A percentile compares a stretch with the other conserved stretches of the same genome.
Evolutionary conservation across 2,113 vertebrate genomes (phyloP).

Genomic region (Hippocampus abdominalis): DNA sequence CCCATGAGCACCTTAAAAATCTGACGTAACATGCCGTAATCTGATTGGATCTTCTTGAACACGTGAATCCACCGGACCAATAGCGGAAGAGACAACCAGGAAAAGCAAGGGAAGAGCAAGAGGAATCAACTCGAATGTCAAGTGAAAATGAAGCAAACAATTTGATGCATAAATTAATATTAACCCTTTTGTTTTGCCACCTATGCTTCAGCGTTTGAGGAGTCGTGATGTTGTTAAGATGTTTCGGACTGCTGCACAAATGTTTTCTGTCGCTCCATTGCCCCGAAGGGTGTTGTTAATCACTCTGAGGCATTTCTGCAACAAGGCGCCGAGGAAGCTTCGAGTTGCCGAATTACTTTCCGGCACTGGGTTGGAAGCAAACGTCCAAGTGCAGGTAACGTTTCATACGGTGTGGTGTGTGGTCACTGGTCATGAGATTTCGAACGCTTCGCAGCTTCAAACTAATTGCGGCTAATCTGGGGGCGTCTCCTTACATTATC

Average conservation of each 20-base stretch:
- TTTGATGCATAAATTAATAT: accelerated
- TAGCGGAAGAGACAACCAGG: slow-evolving; percentile 33
- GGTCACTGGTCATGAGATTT: background rate
- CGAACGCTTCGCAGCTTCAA: background rate
- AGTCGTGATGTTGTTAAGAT: slow-evolving; percentile 11
- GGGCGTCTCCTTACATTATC: no score
- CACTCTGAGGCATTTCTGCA: slow-evolving; percentile 45
- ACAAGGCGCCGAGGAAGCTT: slow-evolving; percentile 36
- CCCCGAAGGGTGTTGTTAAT: background rate
- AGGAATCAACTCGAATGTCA: slow-evolving; percentile 54
- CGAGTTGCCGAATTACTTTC: slow-evolving; percentile 59
- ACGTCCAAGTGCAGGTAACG: slow-evolving; percentile 66
- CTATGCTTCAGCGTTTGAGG: background rate
- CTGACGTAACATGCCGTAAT: background rate
- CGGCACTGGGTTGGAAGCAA: slow-evolving; percentile 33
- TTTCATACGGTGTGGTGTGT: no score
- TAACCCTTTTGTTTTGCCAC: background rate
- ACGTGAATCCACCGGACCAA: slow-evolving; percentile 36
- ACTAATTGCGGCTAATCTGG: no score
- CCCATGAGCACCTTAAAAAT: background rate
- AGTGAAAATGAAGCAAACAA: background rate
- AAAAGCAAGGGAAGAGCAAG: slow-evolving; percentile 26
- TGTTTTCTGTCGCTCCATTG: background rate
- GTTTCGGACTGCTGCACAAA: slow-evolving; percentile 35
- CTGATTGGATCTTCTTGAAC: slow-evolving; percentile 35